These are phyloP conservation scores for Amphipoea lucens DNA, from an alignment of 2,888 invertebrate species.

Conservation along the genomic window DNA sequence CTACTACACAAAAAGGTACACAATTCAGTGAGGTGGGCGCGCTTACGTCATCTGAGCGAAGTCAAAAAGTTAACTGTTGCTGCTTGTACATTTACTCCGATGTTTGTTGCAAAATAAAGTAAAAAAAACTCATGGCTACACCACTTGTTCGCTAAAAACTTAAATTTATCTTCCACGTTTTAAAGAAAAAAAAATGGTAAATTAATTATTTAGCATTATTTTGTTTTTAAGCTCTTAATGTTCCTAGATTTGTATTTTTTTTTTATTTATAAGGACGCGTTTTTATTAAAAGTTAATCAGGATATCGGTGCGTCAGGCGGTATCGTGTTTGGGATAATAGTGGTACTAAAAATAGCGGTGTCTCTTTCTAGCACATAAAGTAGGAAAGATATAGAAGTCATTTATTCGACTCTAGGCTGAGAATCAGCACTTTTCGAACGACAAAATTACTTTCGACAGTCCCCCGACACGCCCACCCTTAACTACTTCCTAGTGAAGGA, in stretches of 20 bases:
- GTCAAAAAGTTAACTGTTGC: background rate
- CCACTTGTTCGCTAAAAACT: conserved; percentile 8
- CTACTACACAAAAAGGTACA: too few species aligned
- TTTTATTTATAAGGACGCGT: conserved; percentile 72
- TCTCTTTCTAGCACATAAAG: conserved; percentile 3
- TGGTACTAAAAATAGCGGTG: background rate
- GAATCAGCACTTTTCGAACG: background rate
- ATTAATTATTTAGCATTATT: conserved; percentile 86
- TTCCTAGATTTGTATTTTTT: conserved; percentile 88
- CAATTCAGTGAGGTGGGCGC: background rate
- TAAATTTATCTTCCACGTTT: conserved; percentile 72
- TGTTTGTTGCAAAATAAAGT: background rate
- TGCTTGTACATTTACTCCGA: background rate
- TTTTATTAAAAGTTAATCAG: conserved; percentile 49
- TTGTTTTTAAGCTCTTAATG: conserved; percentile 86
- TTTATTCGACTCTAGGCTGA: background rate
- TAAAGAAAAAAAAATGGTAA: conserved; percentile 54
- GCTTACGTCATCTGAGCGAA: background rate
- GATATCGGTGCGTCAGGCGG: conserved; percentile 60
- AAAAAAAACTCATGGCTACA: background rate
- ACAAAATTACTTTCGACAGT: background rate
- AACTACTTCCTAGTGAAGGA: background rate
- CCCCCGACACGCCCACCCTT: background rate
- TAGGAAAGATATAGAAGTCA: background rate
- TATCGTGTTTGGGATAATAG: conserved; percentile 42